Conservation (phyloP, 2,797 vertebrate species). For the Pangasius djambal region DNA sequence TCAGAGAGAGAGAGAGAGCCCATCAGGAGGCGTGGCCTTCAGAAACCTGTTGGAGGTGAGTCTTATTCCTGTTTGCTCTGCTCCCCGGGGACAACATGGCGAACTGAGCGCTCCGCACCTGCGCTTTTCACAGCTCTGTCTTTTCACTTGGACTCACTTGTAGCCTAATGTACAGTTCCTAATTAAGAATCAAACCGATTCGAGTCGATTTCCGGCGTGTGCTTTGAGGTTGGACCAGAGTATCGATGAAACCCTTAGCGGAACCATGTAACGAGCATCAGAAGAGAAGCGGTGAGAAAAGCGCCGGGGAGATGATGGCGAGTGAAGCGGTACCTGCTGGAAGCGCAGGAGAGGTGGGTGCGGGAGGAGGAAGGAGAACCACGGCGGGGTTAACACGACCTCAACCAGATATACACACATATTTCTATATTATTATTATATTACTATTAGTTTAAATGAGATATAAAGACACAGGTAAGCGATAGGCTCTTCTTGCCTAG, state of each 20-base stretch:
- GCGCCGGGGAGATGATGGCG: slow-evolving; percentile 74
- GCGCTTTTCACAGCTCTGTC: slow-evolving; percentile 22
- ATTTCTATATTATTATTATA: not conserved
- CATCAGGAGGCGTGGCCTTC: slow-evolving; percentile 10
- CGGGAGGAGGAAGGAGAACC: not conserved
- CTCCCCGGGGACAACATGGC: slow-evolving; percentile 49
- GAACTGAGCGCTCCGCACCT: slow-evolving; percentile 39
- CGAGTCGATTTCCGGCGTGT: not conserved
- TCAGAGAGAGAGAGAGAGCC: not conserved
- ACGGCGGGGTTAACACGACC: not conserved
- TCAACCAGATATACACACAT: not conserved
- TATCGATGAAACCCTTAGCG: slow-evolving; percentile 59
- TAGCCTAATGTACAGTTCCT: not conserved
- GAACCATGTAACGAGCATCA: slow-evolving; percentile 60
- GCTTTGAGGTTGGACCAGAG: not conserved
- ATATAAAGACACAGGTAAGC: not conserved
- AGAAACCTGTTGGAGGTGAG: slow-evolving; percentile 54
- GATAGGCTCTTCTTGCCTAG: not conserved
- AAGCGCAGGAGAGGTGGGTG: slow-evolving; percentile 63
- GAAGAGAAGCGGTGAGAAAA: slow-evolving; percentile 37
- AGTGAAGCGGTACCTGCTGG: slow-evolving; percentile 55
- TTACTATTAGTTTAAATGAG: not conserved
- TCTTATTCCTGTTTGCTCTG: slow-evolving; percentile 14
- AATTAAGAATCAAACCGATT: not conserved
- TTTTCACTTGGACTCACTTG: not conserved